phyloP scores from a whole-genome alignment of 2,113 vertebrate genomes.

The Syngnathus typhle region DNA sequence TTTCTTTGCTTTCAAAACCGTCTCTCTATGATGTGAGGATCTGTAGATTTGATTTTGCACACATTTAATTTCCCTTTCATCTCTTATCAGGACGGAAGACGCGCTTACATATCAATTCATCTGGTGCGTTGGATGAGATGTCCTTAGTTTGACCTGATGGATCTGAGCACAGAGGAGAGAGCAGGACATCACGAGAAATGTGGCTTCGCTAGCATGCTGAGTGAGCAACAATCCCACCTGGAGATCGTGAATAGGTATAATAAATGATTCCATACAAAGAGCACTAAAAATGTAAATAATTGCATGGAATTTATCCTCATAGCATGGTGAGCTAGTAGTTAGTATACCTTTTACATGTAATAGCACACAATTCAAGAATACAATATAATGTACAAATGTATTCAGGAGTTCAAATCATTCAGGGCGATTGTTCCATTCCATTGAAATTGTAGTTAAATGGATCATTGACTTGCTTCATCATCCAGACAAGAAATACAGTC shows the following conservation, averaged over 20 bases:
- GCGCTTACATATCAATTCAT: conserved; percentile 30
- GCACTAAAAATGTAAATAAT: neutral
- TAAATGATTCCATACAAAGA: neutral
- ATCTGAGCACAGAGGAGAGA: conserved; percentile 11
- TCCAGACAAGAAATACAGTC: neutral
- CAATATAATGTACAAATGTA: no score
- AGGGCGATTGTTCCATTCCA: neutral
- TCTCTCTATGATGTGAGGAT: conserved; percentile 44
- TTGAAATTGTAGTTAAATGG: neutral
- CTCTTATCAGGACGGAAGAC: conserved; percentile 45
- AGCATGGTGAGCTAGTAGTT: no score
- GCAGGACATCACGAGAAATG: conserved; percentile 11
- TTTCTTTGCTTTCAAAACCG: conserved; percentile 32
- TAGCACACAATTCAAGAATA: neutral
- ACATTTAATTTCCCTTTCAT: conserved; percentile 53
- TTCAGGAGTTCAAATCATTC: neutral
- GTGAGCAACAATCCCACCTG: neutral
- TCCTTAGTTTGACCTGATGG: conserved; percentile 41
- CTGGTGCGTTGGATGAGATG: conserved; percentile 29
- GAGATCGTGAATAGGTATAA: neutral
- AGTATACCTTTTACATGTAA: no score
- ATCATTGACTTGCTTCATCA: no score
- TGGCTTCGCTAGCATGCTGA: neutral
- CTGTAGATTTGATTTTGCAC: conserved; percentile 38
- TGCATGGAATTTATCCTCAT: no score